Evolutionary conservation across 1,140 invertebrate species (phyloP).

Genomic region (Lysiphlebus fabarum): DNA sequence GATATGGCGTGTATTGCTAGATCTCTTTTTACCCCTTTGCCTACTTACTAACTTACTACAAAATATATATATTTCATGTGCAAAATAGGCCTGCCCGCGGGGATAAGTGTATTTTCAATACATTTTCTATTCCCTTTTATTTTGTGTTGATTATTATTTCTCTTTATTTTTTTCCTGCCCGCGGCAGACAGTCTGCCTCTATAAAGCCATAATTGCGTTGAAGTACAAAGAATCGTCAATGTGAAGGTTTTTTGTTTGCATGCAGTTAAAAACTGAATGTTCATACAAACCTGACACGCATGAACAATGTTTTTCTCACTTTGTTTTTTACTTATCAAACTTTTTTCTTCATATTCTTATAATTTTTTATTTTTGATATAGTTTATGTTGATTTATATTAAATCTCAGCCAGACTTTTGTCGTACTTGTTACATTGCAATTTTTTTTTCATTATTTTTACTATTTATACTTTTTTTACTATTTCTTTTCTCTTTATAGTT

Average conservation of each 20-base stretch:
- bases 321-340: neutral
- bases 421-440: neutral
- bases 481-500: slow-evolving; percentile 14
- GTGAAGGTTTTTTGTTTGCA: neutral
- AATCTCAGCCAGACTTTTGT: neutral
- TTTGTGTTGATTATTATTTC: slow-evolving; percentile 2
- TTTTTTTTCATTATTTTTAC: slow-evolving; percentile 8
- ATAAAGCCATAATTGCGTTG: slow-evolving; percentile 14
- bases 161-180: slow-evolving; percentile 10
- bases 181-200: slow-evolving; percentile 27
- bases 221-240: slow-evolving; percentile 13
- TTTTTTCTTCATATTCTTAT: neutral
- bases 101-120: neutral
- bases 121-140: slow-evolving; percentile 1
- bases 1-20: too few relatives aligned
- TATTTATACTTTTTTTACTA: neutral
- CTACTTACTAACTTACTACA: too few relatives aligned
- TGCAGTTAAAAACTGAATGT: too few relatives aligned
- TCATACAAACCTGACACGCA: slow-evolving; percentile 3
- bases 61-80: too few relatives aligned
- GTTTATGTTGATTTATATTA: slow-evolving; percentile 1
- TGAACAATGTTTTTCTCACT: slow-evolving; percentile 1
- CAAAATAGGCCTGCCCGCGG: too few relatives aligned
- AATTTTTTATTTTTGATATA: neutral
- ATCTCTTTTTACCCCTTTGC: too few relatives aligned